phyloP scores from a whole-genome alignment of 64 coral and sea anemone genomes.

The Actinia equina region DNA sequence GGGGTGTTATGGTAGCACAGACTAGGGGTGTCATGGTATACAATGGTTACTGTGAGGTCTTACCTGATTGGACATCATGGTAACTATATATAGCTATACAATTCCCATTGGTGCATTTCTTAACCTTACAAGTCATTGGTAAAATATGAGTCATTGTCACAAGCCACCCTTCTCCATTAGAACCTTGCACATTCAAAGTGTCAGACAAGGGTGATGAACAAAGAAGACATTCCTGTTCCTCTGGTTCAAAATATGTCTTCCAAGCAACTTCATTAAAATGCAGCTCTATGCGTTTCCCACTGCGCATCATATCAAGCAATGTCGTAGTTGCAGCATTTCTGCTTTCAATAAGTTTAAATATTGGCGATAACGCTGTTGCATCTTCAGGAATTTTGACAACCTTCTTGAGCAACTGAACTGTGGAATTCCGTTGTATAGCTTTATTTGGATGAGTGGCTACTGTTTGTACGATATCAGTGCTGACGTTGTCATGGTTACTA shows the following conservation, averaged over 20 bases:
- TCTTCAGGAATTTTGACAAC: conserved; percentile 31
- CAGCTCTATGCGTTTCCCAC: conserved; percentile 10
- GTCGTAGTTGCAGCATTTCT: conserved; percentile 26
- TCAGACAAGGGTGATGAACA: conserved; percentile 19
- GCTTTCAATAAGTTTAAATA: conserved; percentile 35
- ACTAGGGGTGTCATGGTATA: too few relatives aligned
- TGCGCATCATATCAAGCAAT: conserved; percentile 7
- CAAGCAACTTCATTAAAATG: conserved; percentile 35
- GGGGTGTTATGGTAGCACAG: too few relatives aligned
- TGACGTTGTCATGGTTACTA: background rate
- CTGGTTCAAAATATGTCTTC: conserved; percentile 28
- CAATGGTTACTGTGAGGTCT: too few relatives aligned
- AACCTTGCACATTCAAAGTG: conserved; percentile 12
- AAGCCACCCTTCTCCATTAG: conserved; percentile 33
- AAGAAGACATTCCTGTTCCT: background rate
- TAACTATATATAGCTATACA: conserved; percentile 20
- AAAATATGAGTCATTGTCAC: conserved; percentile 27
- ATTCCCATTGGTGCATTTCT: conserved; percentile 20
- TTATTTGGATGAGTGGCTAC: background rate
- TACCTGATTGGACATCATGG: conserved; percentile 34
- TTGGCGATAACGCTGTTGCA: conserved; percentile 16
- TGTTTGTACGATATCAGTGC: background rate
- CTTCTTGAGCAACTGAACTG: background rate
- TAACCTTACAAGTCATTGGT: conserved; percentile 20
- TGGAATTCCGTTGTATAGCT: conserved; percentile 9